Evolutionary conservation across 2,888 invertebrate species (phyloP).

Genomic region (Linnaemya vulpina): DNA sequence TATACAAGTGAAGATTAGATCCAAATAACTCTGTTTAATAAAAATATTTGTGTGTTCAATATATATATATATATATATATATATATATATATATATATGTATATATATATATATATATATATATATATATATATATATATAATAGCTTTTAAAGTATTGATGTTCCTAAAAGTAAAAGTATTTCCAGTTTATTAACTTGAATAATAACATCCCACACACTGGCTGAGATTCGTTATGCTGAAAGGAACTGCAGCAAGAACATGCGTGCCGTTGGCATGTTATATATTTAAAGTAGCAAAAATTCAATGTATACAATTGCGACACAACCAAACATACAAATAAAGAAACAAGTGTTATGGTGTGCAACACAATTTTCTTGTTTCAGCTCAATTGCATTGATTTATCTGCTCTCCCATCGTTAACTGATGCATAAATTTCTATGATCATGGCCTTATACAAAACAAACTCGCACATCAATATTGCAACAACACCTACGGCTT

Average conservation of each 20-base stretch:
- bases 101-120: no score
- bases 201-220: constrained; percentile 59
- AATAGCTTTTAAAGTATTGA: no score
- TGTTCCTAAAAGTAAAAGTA: constrained; percentile 50
- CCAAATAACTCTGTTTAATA: no score
- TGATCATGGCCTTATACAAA: background rate
- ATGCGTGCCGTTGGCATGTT: constrained; percentile 38
- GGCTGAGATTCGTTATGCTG: constrained; percentile 24
- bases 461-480: background rate
- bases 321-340: background rate
- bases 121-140: no score
- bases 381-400: constrained; percentile 72
- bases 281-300: constrained; percentile 51
- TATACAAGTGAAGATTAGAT: no score
- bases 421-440: constrained; percentile 68
- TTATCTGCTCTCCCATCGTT: constrained; percentile 68
- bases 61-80: no score
- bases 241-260: background rate
- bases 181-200: constrained; percentile 9
- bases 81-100: no score
- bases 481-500: constrained; percentile 40
- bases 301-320: constrained; percentile 45
- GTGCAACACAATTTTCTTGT: constrained; percentile 68
- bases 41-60: no score
- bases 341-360: constrained; percentile 50